A percentile compares a stretch with the other conserved stretches of the same genome.
These are phyloP conservation scores for Chloroceryle inda DNA, from an alignment of 2,797 vertebrate species.

Conservation along the genomic window DNA sequence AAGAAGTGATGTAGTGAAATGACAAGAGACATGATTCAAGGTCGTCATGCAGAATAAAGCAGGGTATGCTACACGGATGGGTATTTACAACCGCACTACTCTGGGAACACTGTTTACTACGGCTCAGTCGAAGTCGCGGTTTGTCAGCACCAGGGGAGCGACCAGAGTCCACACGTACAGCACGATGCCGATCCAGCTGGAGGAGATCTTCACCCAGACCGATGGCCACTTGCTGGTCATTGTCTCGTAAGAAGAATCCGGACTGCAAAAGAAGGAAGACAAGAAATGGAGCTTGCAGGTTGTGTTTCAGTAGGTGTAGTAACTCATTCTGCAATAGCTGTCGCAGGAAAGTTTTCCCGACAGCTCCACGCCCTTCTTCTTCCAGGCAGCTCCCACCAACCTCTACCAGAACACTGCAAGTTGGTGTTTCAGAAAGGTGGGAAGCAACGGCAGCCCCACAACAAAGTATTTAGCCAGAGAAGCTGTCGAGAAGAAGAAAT, in stretches of 20 bases:
- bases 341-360: neutral
- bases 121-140: slow-evolving; percentile 93
- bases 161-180: slow-evolving; percentile 97
- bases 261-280: slow-evolving; percentile 77
- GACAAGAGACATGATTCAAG: slow-evolving; percentile 59
- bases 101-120: slow-evolving; percentile 64
- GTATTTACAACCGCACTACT: slow-evolving; percentile 69
- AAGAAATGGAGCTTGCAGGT: neutral
- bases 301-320: neutral
- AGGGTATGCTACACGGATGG: slow-evolving; percentile 38
- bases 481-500: neutral
- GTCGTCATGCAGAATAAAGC: slow-evolving; percentile 77
- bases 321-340: neutral
- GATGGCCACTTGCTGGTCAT: slow-evolving; percentile 98
- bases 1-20: slow-evolving; percentile 55
- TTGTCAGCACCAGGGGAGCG: slow-evolving; percentile 94
- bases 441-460: neutral
- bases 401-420: neutral
- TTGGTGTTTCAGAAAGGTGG: neutral
- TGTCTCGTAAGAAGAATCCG: slow-evolving; percentile 87
- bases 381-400: neutral
- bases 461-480: neutral
- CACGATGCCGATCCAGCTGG: slow-evolving; percentile 96
- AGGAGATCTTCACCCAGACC: slow-evolving; percentile 98
- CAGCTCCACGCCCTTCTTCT: neutral